Percentiles rank a stretch among this genome's conserved stretches.
Evolutionary conservation across 2,113 vertebrate species (phyloP).

Genomic region (Anolis carolinensis): DNA sequence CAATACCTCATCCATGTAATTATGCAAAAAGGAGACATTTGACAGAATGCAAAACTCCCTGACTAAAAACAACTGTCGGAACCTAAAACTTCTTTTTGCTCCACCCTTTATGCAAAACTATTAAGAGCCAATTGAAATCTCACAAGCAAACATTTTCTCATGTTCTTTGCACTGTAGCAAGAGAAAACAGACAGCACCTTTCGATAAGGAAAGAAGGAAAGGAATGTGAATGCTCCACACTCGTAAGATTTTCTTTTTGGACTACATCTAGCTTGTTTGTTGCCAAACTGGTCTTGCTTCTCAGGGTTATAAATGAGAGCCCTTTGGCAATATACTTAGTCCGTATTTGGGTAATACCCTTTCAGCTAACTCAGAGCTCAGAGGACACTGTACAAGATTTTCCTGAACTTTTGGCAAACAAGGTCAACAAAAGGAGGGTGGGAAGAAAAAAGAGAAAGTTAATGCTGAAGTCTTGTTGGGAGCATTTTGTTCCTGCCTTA

Average conservation of each 20-base stretch:
- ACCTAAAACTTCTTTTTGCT: background rate
- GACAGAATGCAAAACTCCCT: background rate
- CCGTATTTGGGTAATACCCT: background rate
- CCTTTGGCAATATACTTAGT: background rate
- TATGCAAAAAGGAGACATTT: background rate
- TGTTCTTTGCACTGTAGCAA: background rate
- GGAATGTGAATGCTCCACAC: background rate
- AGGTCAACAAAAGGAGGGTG: background rate
- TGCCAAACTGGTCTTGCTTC: background rate
- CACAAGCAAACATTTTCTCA: background rate
- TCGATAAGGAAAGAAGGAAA: background rate
- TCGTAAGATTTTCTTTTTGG: background rate
- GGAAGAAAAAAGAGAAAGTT: background rate
- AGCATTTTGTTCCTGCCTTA: background rate
- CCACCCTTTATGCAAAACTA: background rate
- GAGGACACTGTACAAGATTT: background rate
- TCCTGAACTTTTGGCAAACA: background rate
- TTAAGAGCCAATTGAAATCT: rapidly evolving
- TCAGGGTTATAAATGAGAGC: background rate
- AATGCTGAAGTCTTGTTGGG: background rate
- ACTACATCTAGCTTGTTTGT: background rate
- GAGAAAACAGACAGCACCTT: background rate
- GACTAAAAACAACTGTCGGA: background rate
- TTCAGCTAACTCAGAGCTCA: background rate
- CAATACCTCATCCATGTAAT: background rate